Base-by-base conservation (phyloP, 53 echinoderm and acorn worm species). In the Holothuria scabra region DNA sequence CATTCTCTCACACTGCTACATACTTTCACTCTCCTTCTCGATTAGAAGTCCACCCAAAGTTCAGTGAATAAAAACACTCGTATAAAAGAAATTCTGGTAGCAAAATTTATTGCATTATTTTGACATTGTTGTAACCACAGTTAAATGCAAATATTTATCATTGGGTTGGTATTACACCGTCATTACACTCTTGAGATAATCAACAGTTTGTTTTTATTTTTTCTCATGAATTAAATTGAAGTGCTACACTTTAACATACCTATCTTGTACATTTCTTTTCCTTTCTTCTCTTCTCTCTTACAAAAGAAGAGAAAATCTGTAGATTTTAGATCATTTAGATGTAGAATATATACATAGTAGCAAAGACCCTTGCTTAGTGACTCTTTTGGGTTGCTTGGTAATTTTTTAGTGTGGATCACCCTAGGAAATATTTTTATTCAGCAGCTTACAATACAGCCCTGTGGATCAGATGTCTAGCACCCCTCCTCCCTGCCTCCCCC, bases 161-260 rank as follows among this genome's bases (percentile, higher is more conserved):
- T 8, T 35, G 32, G 19, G 35, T 24, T 8, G 55, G 16, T 8
- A 58, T 81, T 24, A 2, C 20, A 30, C 52, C 14, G 18, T 52
- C 16, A 52, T 52, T 52, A 52, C 14, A 52, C 52, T 12, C 0
- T 14, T 52, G n/a, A 67, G 65, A 63, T 66, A 22, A 23, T 22
- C 20, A 35, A 12, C 60, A 31, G 24, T 41, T 57, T 74, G 52
- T 7, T 24, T 34, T 76, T 75, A 57, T 75, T 25, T 85, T 71
- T 37, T 66, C 26, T 83, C 35, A 66, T 32, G 49, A 24, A 31
- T 59, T 56, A 60, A n/a, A 63, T 44, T 14, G 25, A 24, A 31
- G 56, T 44, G 32, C 16, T 21, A 58, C 23, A 13, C 29, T 6
- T 66, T 66, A 21, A 23, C 23, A 61, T 12, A 12, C 34, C n/a